Conservation (phyloP, 53 echinoderm and acorn worm species). For the Patiria pectinifera region DNA sequence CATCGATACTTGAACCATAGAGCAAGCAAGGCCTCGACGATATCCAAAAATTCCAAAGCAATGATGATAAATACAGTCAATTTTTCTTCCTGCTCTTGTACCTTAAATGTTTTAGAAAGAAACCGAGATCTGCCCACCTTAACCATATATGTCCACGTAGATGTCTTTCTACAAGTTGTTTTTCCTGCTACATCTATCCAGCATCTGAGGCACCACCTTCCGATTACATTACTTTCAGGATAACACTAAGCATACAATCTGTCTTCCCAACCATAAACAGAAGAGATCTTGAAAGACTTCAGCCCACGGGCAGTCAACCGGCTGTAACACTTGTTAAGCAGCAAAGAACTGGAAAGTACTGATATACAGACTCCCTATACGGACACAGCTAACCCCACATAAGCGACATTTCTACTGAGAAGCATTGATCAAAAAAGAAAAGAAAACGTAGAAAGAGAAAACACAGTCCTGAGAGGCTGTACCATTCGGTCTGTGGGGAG, state of each 20-base stretch:
- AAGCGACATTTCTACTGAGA: background rate
- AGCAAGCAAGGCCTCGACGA: no score
- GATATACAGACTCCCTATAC: background rate
- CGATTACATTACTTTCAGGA: constrained; percentile 23
- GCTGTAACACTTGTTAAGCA: background rate
- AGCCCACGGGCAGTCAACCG: background rate
- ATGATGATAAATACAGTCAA: no score
- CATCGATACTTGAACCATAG: no score
- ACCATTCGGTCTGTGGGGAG: background rate
- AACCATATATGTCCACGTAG: background rate
- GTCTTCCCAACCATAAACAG: background rate
- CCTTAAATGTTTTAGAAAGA: no score
- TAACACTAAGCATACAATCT: constrained; percentile 40
- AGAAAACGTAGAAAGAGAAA: background rate
- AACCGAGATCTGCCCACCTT: no score
- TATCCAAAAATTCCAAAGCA: no score
- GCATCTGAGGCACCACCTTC: background rate
- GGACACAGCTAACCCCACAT: background rate
- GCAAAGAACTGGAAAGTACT: background rate
- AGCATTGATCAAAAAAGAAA: background rate
- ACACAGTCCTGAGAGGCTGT: background rate
- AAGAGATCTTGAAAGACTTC: background rate
- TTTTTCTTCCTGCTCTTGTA: no score
- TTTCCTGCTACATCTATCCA: background rate
- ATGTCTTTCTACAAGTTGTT: background rate